Percentiles rank a stretch among this genome's conserved stretches.
phyloP scores from a whole-genome alignment of 2,113 vertebrate species.

The Plecotus auritus region DNA sequence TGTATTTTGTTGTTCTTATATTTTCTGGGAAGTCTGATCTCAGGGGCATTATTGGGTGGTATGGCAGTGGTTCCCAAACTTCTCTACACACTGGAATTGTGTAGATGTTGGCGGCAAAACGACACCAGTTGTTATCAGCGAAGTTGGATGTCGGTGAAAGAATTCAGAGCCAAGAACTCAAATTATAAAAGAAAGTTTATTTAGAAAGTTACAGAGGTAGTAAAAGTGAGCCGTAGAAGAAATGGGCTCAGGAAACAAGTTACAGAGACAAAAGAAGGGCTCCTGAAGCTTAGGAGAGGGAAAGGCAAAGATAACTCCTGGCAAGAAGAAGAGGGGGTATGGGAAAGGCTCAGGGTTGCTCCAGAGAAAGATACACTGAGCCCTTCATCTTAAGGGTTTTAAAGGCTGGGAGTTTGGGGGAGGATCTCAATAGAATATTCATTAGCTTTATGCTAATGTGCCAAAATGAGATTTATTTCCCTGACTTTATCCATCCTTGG shows the following conservation, averaged over 20 bases:
- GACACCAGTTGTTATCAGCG: neutral
- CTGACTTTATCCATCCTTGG: neutral
- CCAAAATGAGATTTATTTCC: neutral
- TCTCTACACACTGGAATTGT: neutral
- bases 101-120: neutral
- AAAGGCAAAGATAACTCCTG: neutral
- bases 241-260: neutral
- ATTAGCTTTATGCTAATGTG: neutral
- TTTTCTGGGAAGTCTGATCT: neutral
- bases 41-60: neutral
- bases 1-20: neutral
- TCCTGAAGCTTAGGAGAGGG: neutral
- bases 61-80: neutral
- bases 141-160: neutral
- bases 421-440: neutral
- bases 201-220: neutral
- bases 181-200: neutral
- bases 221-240: neutral
- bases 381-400: neutral
- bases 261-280: neutral
- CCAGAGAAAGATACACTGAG: neutral
- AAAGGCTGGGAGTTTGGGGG: neutral
- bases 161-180: neutral
- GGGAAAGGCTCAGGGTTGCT: neutral
- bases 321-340: neutral